Conservation (phyloP, 1,140 invertebrate genomes). For the Acromyrmex charruanus region DNA sequence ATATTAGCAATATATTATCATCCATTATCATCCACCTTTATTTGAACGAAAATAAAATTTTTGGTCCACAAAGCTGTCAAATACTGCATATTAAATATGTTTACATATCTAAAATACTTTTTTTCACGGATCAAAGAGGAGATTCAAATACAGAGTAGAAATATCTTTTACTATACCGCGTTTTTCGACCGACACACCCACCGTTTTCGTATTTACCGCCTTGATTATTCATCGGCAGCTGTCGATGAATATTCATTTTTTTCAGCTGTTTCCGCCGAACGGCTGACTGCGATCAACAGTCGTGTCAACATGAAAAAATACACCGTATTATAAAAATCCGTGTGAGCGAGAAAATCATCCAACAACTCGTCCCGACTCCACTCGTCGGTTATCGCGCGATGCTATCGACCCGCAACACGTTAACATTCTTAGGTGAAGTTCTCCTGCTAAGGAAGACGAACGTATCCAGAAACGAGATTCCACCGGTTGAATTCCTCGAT, state of each 20-base stretch:
- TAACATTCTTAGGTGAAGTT: constrained; percentile 44
- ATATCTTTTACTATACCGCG: background rate
- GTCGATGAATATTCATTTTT: constrained; percentile 31
- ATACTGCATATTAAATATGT: background rate
- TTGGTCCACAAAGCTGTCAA: background rate
- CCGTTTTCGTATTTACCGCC: background rate
- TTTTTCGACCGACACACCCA: constrained; percentile 2
- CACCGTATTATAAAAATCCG: background rate
- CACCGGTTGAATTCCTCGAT: constrained; percentile 75
- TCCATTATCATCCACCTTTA: background rate
- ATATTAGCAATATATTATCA: background rate
- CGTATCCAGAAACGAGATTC: constrained; percentile 71
- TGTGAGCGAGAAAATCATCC: constrained; percentile 48
- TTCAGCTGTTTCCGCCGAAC: background rate
- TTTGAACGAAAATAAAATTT: background rate
- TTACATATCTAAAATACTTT: background rate
- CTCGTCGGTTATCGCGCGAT: constrained; percentile 57
- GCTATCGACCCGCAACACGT: constrained; percentile 41
- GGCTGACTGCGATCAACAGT: constrained; percentile 10
- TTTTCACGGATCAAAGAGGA: background rate
- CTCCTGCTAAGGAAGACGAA: constrained; percentile 54
- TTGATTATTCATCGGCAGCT: background rate
- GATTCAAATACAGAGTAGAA: constrained; percentile 3
- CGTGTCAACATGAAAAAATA: constrained; percentile 14
- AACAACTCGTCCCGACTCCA: constrained; percentile 16